Base-by-base conservation (phyloP, 2,113 vertebrate genomes). In the Nymphicus hollandicus region DNA sequence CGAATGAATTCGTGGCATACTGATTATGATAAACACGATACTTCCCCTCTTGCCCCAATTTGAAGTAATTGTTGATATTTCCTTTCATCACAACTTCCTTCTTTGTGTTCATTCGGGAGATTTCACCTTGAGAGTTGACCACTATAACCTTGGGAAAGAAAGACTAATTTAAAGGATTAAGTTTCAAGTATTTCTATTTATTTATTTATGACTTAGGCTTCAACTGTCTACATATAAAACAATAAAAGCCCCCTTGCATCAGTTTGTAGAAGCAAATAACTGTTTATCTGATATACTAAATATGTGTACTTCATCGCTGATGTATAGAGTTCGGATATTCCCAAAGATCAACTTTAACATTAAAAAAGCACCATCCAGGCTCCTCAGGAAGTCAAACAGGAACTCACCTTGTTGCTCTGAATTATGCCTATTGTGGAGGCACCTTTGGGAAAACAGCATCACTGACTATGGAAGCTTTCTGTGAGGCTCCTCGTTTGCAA, bases 21-120 rank as follows among this genome's bases (percentile, higher is more conserved):
- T 99, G 99, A 97, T 99, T 99, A 91, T 99, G 99, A 97, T 99
- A 99, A 69, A 99, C 99, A 7, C 99, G 98, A 72, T 99, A 99
- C 90, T 99, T 99, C n/a, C 99, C 99, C 96, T 99, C 99, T 94
- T 99, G 99, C 17, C 99, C 99, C 89, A 99, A 95, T 85, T 99
- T 99, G 91, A 98, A 98, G 61, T 99, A 98, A 89, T 98, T 99
- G 97, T 98, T 98, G 77, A 99, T 96, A 78, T 98, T 98, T 88
- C 98, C 99, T 98, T 99, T 99, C 98, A 99, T 97, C 92, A 99
- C 98, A 35, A 98, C 81, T 19, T 99, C 99, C 92, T 98, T 98
- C 96, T 98, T 99, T 68, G 98, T 97, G 95, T 95, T 99, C 85
- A 99, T 94, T 27, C 99, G 98, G 22, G 99, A 99, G 47, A 99